Base-by-base conservation (phyloP, 2,888 invertebrate genomes). In the Dascillus cervinus region DNA sequence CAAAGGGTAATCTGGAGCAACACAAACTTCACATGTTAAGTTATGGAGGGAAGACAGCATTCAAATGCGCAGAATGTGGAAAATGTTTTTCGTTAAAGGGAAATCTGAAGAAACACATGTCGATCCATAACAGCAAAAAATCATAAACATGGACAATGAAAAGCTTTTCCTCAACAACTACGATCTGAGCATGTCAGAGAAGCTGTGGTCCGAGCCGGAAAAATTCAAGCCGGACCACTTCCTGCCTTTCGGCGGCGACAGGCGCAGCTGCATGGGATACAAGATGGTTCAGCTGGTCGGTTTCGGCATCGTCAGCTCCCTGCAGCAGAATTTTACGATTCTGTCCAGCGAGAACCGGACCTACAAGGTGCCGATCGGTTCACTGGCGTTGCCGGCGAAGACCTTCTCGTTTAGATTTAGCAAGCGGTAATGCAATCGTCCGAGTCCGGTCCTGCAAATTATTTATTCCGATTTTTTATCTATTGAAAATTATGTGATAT, bases 91-190 rank as follows among this genome's bases (percentile, higher is more conserved):
- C n/a, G n/a, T n/a, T n/a, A n/a, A n/a, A n/a, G n/a, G n/a, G n/a
- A n/a, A n/a, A n/a, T n/a, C n/a, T n/a, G n/a, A n/a, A n/a, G n/a
- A n/a, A n/a, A n/a, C n/a, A n/a, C n/a, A n/a, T n/a, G n/a, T n/a
- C n/a, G n/a, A n/a, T n/a, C n/a, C n/a, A n/a, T n/a, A n/a, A n/a
- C n/a, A n/a, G n/a, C n/a, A n/a, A n/a, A n/a, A n/a, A n/a, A n/a
- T n/a, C n/a, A n/a, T n/a, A n/a, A n/a, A n/a, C n/a, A n/a, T n/a
- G n/a, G n/a, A n/a, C n/a, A n/a, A n/a, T n/a, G n/a, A n/a, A n/a
- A n/a, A n/a, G 43, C 67, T 81, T 5, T 75, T 81, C 50, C 62
- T 81, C 14, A 79, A 81, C 59, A 80, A 79, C 47, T 77, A 75
- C 60, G 75, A 77, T 15, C 59, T 80, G 21, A 78, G 77, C 57